phyloP scores from a whole-genome alignment of 2,888 invertebrate species.

The Thecophora atra region DNA sequence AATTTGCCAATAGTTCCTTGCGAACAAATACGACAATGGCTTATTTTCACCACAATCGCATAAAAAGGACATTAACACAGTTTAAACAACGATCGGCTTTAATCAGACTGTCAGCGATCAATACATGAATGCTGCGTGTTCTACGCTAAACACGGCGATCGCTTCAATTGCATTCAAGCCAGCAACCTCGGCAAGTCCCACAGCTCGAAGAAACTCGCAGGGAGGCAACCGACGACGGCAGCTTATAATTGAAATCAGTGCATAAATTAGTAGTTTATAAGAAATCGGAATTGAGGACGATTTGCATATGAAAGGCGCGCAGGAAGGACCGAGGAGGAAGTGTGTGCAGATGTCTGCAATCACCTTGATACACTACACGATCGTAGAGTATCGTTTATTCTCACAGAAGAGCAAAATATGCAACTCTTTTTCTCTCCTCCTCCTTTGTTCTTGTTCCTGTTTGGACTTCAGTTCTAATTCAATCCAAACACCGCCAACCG shows the following conservation, averaged over 20 bases:
- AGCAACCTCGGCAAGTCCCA: neutral
- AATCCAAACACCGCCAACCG: neutral
- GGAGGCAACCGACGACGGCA: neutral
- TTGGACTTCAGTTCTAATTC: slow-evolving; percentile 3
- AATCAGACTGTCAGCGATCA: neutral
- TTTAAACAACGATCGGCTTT: slow-evolving; percentile 3
- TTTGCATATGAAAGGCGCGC: slow-evolving; percentile 11
- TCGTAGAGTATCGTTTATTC: too few species aligned
- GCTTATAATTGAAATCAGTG: slow-evolving; percentile 4
- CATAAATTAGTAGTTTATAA: slow-evolving; percentile 16
- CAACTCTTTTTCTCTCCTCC: neutral
- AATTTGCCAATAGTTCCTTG: slow-evolving; percentile 7
- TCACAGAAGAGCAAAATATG: neutral
- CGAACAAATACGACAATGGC: slow-evolving; percentile 13
- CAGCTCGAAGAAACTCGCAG: neutral
- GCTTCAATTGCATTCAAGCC: neutral
- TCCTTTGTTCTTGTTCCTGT: neutral
- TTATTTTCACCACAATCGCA: slow-evolving; percentile 22
- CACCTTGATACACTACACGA: slow-evolving; percentile 1
- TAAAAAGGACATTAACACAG: slow-evolving; percentile 10
- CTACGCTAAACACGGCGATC: neutral
- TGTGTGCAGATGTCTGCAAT: slow-evolving; percentile 23
- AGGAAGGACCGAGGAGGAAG: neutral
- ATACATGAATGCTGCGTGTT: neutral
- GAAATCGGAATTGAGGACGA: neutral